Percentiles rank a stretch among this genome's conserved stretches.
These are phyloP conservation scores for Aleiodes alternator DNA, from an alignment of 2,888 invertebrate species.

Conservation along the genomic window DNA sequence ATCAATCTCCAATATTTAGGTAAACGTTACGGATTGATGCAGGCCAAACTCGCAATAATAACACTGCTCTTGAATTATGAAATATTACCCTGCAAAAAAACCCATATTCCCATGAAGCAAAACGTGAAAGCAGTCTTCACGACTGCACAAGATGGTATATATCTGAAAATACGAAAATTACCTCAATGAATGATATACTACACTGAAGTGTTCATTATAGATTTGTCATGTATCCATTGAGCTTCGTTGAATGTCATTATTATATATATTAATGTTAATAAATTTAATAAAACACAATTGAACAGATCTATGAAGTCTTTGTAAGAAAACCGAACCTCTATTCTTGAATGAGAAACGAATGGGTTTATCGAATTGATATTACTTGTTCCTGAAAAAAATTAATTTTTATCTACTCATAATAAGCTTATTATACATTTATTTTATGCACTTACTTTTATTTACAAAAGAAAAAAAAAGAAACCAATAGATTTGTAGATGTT, in stretches of 20 bases:
- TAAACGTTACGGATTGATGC: constrained; percentile 64
- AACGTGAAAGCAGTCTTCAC: constrained; percentile 59
- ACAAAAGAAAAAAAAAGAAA: constrained; percentile 66
- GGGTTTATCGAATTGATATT: too few species aligned
- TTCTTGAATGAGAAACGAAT: too few species aligned
- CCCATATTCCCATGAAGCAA: constrained; percentile 59
- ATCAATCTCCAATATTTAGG: constrained; percentile 56
- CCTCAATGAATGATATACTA: neutral
- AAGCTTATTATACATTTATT: constrained; percentile 63
- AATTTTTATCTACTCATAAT: constrained; percentile 2
- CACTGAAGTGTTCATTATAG: too few species aligned
- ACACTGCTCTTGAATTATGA: constrained; percentile 63
- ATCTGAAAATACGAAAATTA: constrained; percentile 41
- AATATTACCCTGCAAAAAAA: constrained; percentile 60
- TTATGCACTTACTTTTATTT: constrained; percentile 69
- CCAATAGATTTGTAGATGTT: constrained; percentile 55
- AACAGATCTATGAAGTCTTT: too few species aligned
- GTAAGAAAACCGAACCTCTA: too few species aligned
- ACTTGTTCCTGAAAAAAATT: too few species aligned
- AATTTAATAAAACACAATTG: too few species aligned
- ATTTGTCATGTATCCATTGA: neutral
- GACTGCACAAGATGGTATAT: constrained; percentile 50
- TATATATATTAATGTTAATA: too few species aligned
- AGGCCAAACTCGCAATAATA: constrained; percentile 63
- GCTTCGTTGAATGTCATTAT: too few species aligned